phyloP scores from a whole-genome alignment of 2,113 vertebrate species.

The Pterocles burchelli region DNA sequence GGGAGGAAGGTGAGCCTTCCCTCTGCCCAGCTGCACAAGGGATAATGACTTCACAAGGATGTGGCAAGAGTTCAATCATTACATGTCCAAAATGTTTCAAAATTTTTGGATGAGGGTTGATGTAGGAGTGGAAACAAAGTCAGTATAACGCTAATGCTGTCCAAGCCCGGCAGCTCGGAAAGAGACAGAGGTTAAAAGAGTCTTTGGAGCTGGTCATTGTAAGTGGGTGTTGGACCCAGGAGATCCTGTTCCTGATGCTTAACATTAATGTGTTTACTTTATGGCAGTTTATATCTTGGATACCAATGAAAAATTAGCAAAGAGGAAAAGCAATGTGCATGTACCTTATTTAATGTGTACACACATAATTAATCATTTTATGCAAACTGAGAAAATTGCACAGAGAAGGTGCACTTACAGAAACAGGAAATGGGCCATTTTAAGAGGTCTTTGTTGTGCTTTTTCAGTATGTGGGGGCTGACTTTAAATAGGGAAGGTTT shows the following conservation, averaged over 20 bases:
- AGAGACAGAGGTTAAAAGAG: neutral
- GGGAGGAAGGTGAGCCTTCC: neutral
- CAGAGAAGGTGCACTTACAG: slow-evolving; percentile 17
- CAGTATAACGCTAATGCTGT: neutral
- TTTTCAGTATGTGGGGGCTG: neutral
- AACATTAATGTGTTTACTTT: slow-evolving; percentile 1
- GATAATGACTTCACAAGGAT: neutral
- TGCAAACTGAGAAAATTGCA: neutral
- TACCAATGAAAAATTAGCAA: neutral
- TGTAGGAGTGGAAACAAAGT: neutral
- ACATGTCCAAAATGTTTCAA: neutral
- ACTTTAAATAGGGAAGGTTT: neutral
- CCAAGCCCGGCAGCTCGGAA: neutral
- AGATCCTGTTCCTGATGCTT: neutral
- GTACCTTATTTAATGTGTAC: neutral
- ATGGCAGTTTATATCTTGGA: neutral
- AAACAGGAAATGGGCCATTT: slow-evolving; percentile 33
- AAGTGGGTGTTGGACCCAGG: neutral
- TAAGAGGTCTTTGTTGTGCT: slow-evolving; percentile 20
- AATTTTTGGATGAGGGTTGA: neutral
- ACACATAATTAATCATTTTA: slow-evolving; percentile 26
- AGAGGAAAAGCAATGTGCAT: neutral
- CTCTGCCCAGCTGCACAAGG: neutral
- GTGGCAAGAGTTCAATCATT: neutral
- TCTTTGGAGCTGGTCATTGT: neutral